Evolutionary conservation across 1,140 invertebrate genomes (phyloP).

Genomic region (Heliothis subflexa): DNA sequence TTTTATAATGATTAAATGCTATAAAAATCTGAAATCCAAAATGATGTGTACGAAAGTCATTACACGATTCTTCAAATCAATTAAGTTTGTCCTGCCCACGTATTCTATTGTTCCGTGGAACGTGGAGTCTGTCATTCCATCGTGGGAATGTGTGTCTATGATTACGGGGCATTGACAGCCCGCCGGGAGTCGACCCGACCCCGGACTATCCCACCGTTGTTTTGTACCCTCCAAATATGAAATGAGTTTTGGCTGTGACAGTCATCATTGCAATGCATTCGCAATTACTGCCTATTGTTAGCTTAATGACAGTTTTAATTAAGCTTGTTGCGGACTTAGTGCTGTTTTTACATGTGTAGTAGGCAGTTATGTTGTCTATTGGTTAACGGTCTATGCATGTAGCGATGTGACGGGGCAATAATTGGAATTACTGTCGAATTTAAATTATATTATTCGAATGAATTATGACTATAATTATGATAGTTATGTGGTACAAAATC

Average conservation of each 20-base stretch:
- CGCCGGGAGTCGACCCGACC: constrained; percentile 30
- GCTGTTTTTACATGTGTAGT: background rate
- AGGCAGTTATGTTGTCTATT: background rate
- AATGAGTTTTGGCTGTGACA: constrained; percentile 27
- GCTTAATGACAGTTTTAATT: constrained; percentile 34
- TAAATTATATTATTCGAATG: no score
- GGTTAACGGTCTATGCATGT: background rate
- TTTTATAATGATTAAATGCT: background rate
- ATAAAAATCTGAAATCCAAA: background rate
- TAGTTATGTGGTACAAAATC: no score
- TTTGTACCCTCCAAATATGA: constrained; percentile 44
- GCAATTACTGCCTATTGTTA: constrained; percentile 42
- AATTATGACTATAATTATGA: no score
- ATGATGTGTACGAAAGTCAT: constrained; percentile 5
- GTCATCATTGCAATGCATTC: constrained; percentile 39
- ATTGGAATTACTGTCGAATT: no score
- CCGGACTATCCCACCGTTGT: constrained; percentile 31
- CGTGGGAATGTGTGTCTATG: constrained; percentile 45
- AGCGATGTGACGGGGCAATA: no score
- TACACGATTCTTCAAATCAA: constrained; percentile 34
- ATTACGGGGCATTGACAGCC: constrained; percentile 38
- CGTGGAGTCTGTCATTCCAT: constrained; percentile 40
- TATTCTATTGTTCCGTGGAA: constrained; percentile 35
- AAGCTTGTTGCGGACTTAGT: constrained; percentile 18
- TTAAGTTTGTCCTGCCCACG: constrained; percentile 27